These are phyloP conservation scores for Sus cebifrons DNA, from an alignment of 2,797 vertebrate genomes.

Conservation along the genomic window DNA sequence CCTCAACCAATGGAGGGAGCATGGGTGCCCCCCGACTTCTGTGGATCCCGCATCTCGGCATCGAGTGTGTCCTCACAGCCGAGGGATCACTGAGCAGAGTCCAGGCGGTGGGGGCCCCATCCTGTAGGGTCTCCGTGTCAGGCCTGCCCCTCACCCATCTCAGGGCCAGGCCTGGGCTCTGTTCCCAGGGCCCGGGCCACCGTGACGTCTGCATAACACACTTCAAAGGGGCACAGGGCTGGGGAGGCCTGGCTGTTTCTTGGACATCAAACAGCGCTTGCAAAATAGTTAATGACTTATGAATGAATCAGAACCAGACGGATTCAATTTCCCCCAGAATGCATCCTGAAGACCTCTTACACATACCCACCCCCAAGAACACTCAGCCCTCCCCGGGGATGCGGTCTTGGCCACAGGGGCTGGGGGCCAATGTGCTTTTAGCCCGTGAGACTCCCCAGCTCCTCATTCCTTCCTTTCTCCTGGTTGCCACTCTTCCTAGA, in stretches of 20 bases:
- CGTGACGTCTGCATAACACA: neutral
- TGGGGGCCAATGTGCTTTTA: neutral
- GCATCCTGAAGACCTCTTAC: conserved; percentile 29
- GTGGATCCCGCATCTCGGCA: neutral
- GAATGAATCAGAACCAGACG: conserved; percentile 79
- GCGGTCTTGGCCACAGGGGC: neutral
- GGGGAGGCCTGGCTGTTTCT: conserved; percentile 56
- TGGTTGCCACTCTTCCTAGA: neutral
- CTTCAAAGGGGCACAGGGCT: conserved; percentile 63
- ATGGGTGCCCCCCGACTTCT: too few relatives aligned
- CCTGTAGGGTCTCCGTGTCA: neutral
- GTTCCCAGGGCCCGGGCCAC: neutral
- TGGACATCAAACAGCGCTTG: conserved; percentile 64
- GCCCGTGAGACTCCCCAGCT: rapidly evolving
- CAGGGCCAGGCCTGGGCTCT: neutral
- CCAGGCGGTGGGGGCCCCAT: neutral
- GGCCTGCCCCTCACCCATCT: conserved; percentile 53
- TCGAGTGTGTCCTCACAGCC: conserved; percentile 6
- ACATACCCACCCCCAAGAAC: neutral
- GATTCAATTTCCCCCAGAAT: conserved; percentile 57
- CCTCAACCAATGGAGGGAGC: neutral
- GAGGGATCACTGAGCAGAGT: conserved; percentile 39
- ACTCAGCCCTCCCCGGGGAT: neutral
- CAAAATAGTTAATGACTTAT: conserved; percentile 75
- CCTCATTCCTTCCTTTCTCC: neutral